These are phyloP conservation scores for Capra hircus DNA, from an alignment of 2,113 vertebrate genomes.

Conservation along the genomic window DNA sequence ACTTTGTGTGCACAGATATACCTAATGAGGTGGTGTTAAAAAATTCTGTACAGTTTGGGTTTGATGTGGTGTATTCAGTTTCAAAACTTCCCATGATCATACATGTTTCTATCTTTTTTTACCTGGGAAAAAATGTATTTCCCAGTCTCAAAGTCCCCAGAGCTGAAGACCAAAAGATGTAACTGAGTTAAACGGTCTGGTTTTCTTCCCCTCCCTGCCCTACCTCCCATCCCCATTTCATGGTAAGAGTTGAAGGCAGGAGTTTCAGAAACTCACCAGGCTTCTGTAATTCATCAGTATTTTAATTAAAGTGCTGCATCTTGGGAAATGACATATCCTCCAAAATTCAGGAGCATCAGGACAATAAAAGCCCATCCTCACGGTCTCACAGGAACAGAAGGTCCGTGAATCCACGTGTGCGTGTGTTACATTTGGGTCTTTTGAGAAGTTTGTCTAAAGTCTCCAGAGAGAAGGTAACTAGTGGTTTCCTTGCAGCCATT, in stretches of 20 bases:
- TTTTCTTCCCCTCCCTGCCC: neutral
- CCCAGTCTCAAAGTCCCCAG: no score
- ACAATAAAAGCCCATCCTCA: neutral
- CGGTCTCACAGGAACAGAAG: rapidly evolving
- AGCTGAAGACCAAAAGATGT: neutral
- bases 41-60: neutral
- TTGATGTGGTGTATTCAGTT: neutral
- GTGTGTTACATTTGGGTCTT: neutral
- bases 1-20: neutral
- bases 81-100: neutral
- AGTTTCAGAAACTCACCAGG: neutral
- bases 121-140: neutral
- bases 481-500: neutral
- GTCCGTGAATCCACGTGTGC: neutral
- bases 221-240: neutral
- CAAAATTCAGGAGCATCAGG: neutral
- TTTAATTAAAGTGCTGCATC: neutral
- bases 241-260: neutral
- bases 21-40: neutral
- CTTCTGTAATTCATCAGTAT: neutral
- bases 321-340: neutral
- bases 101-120: neutral
- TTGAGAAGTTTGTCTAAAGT: neutral
- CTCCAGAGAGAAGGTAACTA: neutral
- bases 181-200: neutral